Evolutionary conservation across 2,888 invertebrate species (phyloP).

Genomic region (Neuroscelio doddi): DNA sequence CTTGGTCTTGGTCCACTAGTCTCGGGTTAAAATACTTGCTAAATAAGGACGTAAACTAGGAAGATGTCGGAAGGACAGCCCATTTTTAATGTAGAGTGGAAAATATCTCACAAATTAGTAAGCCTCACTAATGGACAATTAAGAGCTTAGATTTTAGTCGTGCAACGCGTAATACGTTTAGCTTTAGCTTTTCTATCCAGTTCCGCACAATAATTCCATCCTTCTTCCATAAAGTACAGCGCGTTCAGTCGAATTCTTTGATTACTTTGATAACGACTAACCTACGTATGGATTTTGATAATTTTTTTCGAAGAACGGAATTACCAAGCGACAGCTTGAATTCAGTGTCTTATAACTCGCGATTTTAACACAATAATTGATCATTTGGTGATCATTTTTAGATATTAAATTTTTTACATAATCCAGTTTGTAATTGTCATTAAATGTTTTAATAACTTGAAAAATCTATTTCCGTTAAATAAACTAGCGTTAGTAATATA

Average conservation of each 20-base stretch:
- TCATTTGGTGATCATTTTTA: constrained; percentile 1
- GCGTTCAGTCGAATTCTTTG: constrained; percentile 39
- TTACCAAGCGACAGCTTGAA: constrained; percentile 39
- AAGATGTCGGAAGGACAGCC: constrained; percentile 31
- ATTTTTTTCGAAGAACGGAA: constrained; percentile 28
- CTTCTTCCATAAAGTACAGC: constrained; percentile 36
- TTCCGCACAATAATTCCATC: constrained; percentile 44
- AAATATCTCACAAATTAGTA: constrained; percentile 58
- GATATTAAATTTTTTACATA: too few relatives aligned
- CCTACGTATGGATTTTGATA: constrained; percentile 31
- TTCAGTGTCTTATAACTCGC: constrained; percentile 30
- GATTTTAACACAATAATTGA: constrained; percentile 17
- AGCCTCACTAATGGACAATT: constrained; percentile 60
- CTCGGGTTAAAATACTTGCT: constrained; percentile 23
- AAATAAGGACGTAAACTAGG: constrained; percentile 26
- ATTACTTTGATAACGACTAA: constrained; percentile 33
- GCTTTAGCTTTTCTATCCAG: constrained; percentile 18
- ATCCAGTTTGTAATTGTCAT: too few relatives aligned
- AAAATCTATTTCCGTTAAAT: too few relatives aligned
- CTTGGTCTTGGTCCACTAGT: not conserved
- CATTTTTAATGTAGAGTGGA: constrained; percentile 59
- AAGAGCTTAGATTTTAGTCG: constrained; percentile 57
- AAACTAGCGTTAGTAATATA: too few relatives aligned
- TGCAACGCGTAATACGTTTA: constrained; percentile 37
- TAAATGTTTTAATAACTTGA: too few relatives aligned